Percentiles rank a stretch among this genome's conserved stretches.
phyloP scores from a whole-genome alignment of 2,113 vertebrate genomes.

The Sarotherodon lohbergeri region DNA sequence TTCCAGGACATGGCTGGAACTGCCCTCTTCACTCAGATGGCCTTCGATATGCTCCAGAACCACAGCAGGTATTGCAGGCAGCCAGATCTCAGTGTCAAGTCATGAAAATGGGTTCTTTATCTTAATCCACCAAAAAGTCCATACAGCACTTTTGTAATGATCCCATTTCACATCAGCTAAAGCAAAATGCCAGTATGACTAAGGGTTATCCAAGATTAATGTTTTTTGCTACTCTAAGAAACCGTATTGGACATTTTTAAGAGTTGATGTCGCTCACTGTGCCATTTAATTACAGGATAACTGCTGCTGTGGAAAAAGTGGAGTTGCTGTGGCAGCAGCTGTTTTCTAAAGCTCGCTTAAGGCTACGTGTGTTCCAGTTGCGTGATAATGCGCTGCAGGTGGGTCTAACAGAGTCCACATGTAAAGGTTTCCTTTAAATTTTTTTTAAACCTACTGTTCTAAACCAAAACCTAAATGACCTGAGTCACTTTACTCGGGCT shows the following conservation, averaged over 20 bases:
- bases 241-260: accelerated
- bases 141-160: neutral
- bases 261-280: neutral
- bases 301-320: slow-evolving; percentile 67
- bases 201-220: neutral
- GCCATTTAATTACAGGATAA: slow-evolving; percentile 46
- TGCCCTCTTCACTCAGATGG: slow-evolving; percentile 57
- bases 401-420: neutral
- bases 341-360: slow-evolving; percentile 55
- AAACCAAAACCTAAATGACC: neutral
- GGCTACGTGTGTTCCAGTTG: slow-evolving; percentile 59
- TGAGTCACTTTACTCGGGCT: neutral
- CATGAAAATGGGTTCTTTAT: neutral
- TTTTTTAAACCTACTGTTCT: neutral
- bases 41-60: slow-evolving; percentile 69
- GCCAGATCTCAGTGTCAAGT: accelerated
- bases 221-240: neutral
- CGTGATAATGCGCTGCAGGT: slow-evolving; percentile 61
- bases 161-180: neutral
- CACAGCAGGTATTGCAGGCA: slow-evolving; percentile 59
- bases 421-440: accelerated
- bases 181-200: neutral
- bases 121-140: neutral
- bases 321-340: slow-evolving; percentile 71
- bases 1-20: slow-evolving; percentile 74